phyloP scores from a whole-genome alignment of 2,797 vertebrate genomes.

The Pampus argenteus region DNA sequence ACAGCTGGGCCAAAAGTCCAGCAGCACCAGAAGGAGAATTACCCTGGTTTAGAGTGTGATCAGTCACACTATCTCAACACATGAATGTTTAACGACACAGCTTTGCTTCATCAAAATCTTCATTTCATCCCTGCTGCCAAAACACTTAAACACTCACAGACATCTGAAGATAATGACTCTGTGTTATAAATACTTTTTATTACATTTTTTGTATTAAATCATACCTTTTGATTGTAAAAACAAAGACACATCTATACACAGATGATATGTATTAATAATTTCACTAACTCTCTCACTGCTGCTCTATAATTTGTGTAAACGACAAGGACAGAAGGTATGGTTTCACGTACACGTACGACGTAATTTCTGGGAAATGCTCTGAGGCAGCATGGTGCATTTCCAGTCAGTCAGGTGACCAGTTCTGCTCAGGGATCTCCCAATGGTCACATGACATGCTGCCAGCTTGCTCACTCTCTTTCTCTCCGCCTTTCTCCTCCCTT shows the following conservation, averaged over 20 bases:
- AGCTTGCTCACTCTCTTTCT: neutral
- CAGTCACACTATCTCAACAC: conserved; percentile 36
- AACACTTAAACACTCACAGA: neutral
- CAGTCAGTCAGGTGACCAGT: conserved; percentile 79
- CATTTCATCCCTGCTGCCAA: conserved; percentile 7
- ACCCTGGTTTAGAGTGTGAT: conserved; percentile 37
- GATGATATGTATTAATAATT: neutral
- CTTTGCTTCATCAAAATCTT: conserved; percentile 19
- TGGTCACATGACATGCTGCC: conserved; percentile 64
- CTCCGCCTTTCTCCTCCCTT: conserved; percentile 7
- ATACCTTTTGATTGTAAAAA: neutral
- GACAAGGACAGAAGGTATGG: conserved; percentile 21
- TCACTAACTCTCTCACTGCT: neutral
- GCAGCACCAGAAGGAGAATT: conserved; percentile 40
- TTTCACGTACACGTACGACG: conserved; percentile 22
- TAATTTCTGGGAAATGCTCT: conserved; percentile 77
- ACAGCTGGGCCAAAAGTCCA: conserved; percentile 65
- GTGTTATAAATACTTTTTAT: neutral
- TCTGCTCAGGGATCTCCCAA: conserved; percentile 74
- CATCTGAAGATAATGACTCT: neutral
- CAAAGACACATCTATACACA: neutral
- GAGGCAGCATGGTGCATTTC: conserved; percentile 65
- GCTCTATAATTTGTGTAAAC: conserved; percentile 20
- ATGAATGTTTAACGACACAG: conserved; percentile 3
- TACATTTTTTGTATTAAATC: neutral